These are phyloP conservation scores for Galaxea fascicularis DNA, from an alignment of 92 coral and sea anemone species.

Conservation along the genomic window DNA sequence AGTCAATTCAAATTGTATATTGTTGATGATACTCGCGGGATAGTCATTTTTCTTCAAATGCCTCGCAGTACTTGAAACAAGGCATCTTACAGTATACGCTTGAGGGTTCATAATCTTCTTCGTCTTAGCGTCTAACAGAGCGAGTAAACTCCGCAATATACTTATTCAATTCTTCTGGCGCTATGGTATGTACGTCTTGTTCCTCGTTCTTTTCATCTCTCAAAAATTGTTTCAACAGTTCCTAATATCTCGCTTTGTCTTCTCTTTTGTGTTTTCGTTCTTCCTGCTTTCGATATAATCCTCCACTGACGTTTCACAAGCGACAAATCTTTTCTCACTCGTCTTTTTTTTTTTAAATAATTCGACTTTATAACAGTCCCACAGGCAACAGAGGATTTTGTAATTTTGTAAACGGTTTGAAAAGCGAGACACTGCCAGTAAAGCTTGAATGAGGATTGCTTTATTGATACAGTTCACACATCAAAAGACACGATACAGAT, in stretches of 20 bases:
- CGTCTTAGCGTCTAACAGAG: conserved; percentile 42
- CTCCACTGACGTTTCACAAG: conserved; percentile 34
- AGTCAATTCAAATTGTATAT: conserved; percentile 33
- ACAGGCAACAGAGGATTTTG: not conserved
- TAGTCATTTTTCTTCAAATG: conserved; percentile 25
- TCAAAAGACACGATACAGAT: conserved; percentile 38
- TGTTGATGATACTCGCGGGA: conserved; percentile 38
- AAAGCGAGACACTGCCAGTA: not conserved
- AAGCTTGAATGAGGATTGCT: not conserved
- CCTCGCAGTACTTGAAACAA: conserved; percentile 25
- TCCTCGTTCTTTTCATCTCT: not conserved
- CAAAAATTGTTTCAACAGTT: conserved; percentile 37
- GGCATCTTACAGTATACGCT: conserved; percentile 39
- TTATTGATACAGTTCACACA: conserved; percentile 28
- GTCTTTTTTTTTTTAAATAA: not conserved
- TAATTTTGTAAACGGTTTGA: not conserved
- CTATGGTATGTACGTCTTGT: not conserved
- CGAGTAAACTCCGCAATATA: conserved; percentile 40
- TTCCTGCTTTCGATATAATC: conserved; percentile 38
- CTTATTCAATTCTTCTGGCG: conserved; percentile 41
- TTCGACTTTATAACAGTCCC: not conserved
- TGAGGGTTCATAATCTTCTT: conserved; percentile 51
- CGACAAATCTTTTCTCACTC: conserved; percentile 17
- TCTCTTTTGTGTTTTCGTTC: conserved; percentile 36
- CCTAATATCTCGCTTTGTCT: conserved; percentile 21